phyloP scores from a whole-genome alignment of 2,113 vertebrate species.

The Nansenia antarctica region DNA sequence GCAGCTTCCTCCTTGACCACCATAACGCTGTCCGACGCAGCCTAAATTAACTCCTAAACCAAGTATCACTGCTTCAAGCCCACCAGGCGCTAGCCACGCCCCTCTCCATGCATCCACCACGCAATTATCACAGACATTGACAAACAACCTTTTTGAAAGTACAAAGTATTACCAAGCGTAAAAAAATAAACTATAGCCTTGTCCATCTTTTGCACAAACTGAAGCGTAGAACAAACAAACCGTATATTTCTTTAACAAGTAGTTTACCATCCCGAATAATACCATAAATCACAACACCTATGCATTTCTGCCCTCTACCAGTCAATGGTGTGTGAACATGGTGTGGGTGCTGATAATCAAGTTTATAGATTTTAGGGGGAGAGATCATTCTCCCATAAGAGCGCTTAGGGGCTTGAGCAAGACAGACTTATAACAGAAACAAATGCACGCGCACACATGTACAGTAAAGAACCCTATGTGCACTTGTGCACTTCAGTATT shows the following conservation, averaged over 20 bases:
- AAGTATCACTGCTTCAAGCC: slow-evolving; percentile 33
- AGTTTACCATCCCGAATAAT: slow-evolving; percentile 61
- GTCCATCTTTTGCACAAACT: slow-evolving; percentile 45
- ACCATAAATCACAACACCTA: slow-evolving; percentile 29
- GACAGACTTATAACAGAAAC: slow-evolving; percentile 37
- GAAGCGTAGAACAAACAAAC: not conserved
- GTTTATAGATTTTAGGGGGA: not conserved
- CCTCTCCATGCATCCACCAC: slow-evolving; percentile 9
- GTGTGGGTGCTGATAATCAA: not conserved
- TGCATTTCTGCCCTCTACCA: not conserved
- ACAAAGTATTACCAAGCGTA: slow-evolving; percentile 60
- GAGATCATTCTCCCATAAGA: slow-evolving; percentile 30
- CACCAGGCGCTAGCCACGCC: slow-evolving; percentile 12
- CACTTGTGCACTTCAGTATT: slow-evolving; percentile 28
- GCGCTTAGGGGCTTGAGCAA: slow-evolving; percentile 46
- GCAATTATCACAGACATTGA: slow-evolving; percentile 46
- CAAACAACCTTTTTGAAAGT: slow-evolving; percentile 44
- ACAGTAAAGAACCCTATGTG: slow-evolving; percentile 29
- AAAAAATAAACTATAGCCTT: slow-evolving; percentile 69
- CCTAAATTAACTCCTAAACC: slow-evolving; percentile 21
- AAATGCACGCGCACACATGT: slow-evolving; percentile 30
- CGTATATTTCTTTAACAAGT: slow-evolving; percentile 34
- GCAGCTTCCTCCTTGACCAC: slow-evolving; percentile 12
- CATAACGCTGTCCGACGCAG: slow-evolving; percentile 22
- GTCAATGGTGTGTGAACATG: not conserved